Conservation (phyloP, 2,797 vertebrate species). For the Alouatta caraya region DNA sequence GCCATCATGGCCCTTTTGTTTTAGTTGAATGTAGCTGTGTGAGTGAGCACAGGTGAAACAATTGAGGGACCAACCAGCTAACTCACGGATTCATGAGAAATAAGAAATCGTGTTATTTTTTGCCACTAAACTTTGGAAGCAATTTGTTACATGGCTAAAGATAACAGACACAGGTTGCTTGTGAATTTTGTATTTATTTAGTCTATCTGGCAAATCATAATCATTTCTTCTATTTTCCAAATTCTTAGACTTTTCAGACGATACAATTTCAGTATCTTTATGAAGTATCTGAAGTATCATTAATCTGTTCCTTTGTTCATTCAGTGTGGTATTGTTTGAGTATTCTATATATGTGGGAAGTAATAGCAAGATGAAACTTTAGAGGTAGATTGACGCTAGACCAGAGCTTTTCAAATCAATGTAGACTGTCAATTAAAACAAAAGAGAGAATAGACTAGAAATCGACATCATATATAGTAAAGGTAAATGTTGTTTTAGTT, state of each 20-base stretch:
- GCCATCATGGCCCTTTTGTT: background rate
- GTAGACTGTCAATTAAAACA: background rate
- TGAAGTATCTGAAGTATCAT: background rate
- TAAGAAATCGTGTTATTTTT: background rate
- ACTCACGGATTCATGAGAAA: background rate
- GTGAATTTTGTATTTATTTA: background rate
- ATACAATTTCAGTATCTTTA: background rate
- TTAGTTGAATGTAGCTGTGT: background rate
- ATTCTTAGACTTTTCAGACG: background rate
- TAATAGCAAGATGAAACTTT: background rate
- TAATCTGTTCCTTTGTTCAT: background rate
- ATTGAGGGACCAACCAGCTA: background rate
- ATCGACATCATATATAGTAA: background rate
- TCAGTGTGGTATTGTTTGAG: background rate
- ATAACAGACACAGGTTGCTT: background rate
- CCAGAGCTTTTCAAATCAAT: background rate
- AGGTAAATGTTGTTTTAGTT: background rate
- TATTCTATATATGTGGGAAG: background rate
- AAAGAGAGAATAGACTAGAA: background rate
- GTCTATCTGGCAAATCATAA: background rate
- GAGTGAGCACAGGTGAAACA: background rate
- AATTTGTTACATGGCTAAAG: background rate
- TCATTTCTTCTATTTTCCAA: background rate
- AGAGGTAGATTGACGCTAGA: background rate
- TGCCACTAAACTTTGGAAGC: background rate